These are phyloP conservation scores for Lumbricus terrestris DNA, from an alignment of 2,888 invertebrate species.

Conservation along the genomic window DNA sequence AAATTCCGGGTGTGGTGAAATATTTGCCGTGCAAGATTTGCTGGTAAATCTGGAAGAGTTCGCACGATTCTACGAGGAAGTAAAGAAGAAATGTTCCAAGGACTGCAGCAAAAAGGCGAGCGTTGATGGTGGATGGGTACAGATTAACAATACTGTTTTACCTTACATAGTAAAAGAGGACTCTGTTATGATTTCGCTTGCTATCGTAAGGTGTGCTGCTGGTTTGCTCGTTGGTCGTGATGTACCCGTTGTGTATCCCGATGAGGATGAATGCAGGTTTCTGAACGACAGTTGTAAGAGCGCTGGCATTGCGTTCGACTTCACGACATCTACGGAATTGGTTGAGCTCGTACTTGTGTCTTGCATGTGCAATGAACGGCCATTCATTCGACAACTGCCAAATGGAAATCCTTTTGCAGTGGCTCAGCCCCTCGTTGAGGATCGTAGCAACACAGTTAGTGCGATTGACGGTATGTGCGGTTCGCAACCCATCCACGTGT, in stretches of 20 bases:
- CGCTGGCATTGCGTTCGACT: conserved; percentile 16
- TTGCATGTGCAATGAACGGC: background rate
- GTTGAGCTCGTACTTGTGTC: conserved; percentile 41
- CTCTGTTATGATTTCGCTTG: conserved; percentile 23
- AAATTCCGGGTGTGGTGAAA: background rate
- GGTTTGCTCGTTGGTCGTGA: conserved; percentile 13
- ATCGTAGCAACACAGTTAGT: too few relatives aligned
- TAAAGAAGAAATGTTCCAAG: background rate
- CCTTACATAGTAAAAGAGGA: conserved; percentile 22
- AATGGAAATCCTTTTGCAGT: background rate
- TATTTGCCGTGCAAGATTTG: background rate
- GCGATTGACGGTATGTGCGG: background rate
- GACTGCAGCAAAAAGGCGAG: background rate
- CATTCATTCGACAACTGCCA: conserved; percentile 13
- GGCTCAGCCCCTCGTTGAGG: background rate
- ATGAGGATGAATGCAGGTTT: conserved; percentile 15
- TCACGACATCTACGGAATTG: conserved; percentile 42
- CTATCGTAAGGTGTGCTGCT: conserved; percentile 26
- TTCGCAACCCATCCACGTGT: background rate
- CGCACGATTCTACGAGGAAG: background rate
- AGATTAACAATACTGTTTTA: conserved; percentile 30
- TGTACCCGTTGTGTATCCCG: background rate
- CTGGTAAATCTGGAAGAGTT: background rate
- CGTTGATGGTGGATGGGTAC: conserved; percentile 24
- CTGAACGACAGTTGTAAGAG: conserved; percentile 16